Base-by-base conservation (phyloP, 2,113 vertebrate species). In the Meleagris gallopavo region DNA sequence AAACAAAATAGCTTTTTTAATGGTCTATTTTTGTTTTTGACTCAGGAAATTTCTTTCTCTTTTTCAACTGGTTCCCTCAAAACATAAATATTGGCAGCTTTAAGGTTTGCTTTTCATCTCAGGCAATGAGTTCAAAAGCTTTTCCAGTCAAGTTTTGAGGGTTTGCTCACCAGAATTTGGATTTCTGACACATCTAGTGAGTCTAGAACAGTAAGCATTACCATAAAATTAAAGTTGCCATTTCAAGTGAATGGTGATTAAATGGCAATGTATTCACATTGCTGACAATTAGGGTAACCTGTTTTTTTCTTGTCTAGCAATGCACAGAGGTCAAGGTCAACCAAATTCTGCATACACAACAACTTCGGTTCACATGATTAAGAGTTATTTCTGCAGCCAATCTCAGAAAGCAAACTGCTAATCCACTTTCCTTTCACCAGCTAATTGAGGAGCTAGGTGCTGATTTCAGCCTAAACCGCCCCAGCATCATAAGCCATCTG, bases 1-100 rank as follows among this genome's bases (percentile, higher is more conserved):
- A 96, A 94, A 78, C 80, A 96, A 95, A 95, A 96, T 84, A 95
- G 80, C 80, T 91, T 91, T 95, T 93, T 81, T 62, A 94, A 93
- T 88, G 43, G 60, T 89, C 85, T 92, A 66, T 40, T 83, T 96
- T 94, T 88, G 66, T 95, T 95, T 81, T 92, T 65, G 83, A 88
- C 87, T 90, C 81, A 78, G 82, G 73, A 83, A 93, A 86, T 62
- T 75, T 66, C 40, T 46, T 90, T 79, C 50, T 81, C 22, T 88
- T 84, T 95, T 94, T 80, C 94, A 81, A 22, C 77, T 61, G 43
- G 15, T 48, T 89, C 57, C 54, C 67, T 83, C 70, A 74, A 94
- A 96, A 92, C 43, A 64, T 89, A 95, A 96, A 96, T 94, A 94
- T 85, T 93, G 79, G 78, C 83, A 93, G 70, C 77, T 70, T 89